Base-by-base conservation (phyloP, 1,140 invertebrate species). In the Diploscapter pachys region DNA sequence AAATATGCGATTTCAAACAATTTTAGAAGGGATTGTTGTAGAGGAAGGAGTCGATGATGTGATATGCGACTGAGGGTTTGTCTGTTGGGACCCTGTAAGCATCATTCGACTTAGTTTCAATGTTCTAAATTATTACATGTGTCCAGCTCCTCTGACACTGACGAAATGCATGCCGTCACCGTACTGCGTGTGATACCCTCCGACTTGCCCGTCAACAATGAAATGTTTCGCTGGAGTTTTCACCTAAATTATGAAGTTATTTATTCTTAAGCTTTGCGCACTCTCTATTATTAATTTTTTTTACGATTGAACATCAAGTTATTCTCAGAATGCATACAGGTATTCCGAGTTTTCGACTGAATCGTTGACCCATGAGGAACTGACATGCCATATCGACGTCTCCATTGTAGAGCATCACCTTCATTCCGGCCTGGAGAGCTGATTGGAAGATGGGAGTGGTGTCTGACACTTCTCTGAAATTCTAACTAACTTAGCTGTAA, bases 341-440 rank as follows among this genome's bases (percentile, higher is more conserved):
- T 50, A 71, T 50, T 63, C 77, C 77, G 54, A 78, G 75, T 50
- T 76, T 78, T 6, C 61, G 57, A 53, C 67, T 67, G 71, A 78
- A 78, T 50, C 77, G 54, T 50, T 78, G 77, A 72, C 77, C 76
- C 77, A 78, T 78, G 8, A 89, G 81, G 78, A 88, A 89, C 77
- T 89, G 88, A 78, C 88, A 89, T 0, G 87, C 87, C 87, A 89
- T 66, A 75, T 89, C 88, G 13, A 88, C 83, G 81, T 89, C 88
- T 9, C 88, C 88, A 80, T 89, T 89, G 81, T 89, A 89, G n/a
- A 89, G 81, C 61, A 89, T 64, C 54, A 74, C 64, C 51, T 48
- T 68, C 6, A 68, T 6, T 68, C 66, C 66, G 5, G 9, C 57
- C 57, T 68, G 72, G 13, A 78, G 51, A 9, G 77, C 77, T 11